Conservation (phyloP, 1,140 invertebrate genomes). For the Bicyclus anynana region DNA sequence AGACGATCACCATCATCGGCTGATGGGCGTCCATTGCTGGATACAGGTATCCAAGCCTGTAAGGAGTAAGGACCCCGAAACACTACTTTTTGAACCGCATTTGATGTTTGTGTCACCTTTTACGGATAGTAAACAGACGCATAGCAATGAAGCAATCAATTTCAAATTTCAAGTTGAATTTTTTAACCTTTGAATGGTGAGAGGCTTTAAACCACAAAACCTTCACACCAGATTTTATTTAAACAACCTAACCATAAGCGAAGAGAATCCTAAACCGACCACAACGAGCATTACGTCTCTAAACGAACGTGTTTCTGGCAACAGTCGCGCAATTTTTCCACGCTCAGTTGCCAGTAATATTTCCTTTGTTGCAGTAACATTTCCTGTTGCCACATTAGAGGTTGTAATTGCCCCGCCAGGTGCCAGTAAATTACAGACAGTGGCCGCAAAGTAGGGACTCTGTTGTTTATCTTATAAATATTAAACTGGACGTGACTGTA, state of each 20-base stretch:
- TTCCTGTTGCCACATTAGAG: conserved; percentile 49
- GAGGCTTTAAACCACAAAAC: neutral
- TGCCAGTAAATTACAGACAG: conserved; percentile 41
- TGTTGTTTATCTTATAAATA: conserved; percentile 25
- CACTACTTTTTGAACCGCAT: too few species aligned
- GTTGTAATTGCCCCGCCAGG: conserved; percentile 42
- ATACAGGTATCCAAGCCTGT: too few species aligned
- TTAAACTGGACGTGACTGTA: conserved; percentile 18
- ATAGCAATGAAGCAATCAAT: too few species aligned
- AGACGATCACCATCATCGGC: too few species aligned
- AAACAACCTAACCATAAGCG: neutral
- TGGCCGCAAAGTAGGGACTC: conserved; percentile 21
- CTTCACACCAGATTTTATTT: neutral
- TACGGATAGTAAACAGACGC: too few species aligned
- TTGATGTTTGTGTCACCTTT: too few species aligned
- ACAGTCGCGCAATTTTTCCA: conserved; percentile 25
- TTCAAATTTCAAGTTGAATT: too few species aligned
- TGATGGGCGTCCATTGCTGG: too few species aligned
- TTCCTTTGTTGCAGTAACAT: conserved; percentile 41
- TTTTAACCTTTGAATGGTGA: too few species aligned
- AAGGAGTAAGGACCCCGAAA: too few species aligned
- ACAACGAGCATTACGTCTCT: neutral
- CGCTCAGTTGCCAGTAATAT: conserved; percentile 30
- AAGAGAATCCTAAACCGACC: neutral
- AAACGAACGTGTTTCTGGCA: conserved; percentile 5